phyloP scores from a whole-genome alignment of 1,140 invertebrate genomes.

The Heliothis subflexa region DNA sequence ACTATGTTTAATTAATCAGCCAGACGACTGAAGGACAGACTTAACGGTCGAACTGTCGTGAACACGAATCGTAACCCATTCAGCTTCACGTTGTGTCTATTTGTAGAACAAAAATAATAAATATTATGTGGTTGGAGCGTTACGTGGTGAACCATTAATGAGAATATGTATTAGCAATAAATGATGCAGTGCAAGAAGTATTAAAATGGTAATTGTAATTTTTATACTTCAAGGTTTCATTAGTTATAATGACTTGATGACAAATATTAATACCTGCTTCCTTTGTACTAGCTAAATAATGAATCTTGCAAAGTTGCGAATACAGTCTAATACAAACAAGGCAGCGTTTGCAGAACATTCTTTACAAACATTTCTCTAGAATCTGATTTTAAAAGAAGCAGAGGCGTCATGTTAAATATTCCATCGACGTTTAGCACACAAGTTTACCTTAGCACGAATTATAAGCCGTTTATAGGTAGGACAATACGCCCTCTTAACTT shows the following conservation, averaged over 20 bases:
- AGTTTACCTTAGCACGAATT: slow-evolving; percentile 72
- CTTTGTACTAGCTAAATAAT: no score
- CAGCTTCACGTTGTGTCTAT: slow-evolving; percentile 12
- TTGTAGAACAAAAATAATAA: slow-evolving; percentile 35
- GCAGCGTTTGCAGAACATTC: neutral
- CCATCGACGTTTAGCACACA: slow-evolving; percentile 59
- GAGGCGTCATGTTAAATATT: slow-evolving; percentile 65
- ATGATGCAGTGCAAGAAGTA: neutral
- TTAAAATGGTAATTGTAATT: neutral
- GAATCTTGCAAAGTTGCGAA: no score
- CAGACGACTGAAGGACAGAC: slow-evolving; percentile 14
- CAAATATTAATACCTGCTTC: neutral
- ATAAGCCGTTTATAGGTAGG: slow-evolving; percentile 61
- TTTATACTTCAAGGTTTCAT: slow-evolving; percentile 8
- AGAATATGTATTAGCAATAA: slow-evolving; percentile 7
- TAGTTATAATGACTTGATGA: neutral
- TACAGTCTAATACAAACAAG: neutral
- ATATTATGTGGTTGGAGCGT: slow-evolving; percentile 3
- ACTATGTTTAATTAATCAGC: slow-evolving; percentile 9
- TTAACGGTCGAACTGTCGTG: slow-evolving; percentile 33
- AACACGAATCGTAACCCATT: slow-evolving; percentile 10
- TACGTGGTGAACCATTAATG: slow-evolving; percentile 32
- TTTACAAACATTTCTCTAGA: slow-evolving; percentile 21
- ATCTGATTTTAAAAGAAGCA: slow-evolving; percentile 46
- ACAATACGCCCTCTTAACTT: slow-evolving; percentile 59